Percentiles rank a stretch among this genome's conserved stretches.
These are phyloP conservation scores for Fukomys damarensis DNA, from an alignment of 2,113 vertebrate genomes.

Conservation along the genomic window DNA sequence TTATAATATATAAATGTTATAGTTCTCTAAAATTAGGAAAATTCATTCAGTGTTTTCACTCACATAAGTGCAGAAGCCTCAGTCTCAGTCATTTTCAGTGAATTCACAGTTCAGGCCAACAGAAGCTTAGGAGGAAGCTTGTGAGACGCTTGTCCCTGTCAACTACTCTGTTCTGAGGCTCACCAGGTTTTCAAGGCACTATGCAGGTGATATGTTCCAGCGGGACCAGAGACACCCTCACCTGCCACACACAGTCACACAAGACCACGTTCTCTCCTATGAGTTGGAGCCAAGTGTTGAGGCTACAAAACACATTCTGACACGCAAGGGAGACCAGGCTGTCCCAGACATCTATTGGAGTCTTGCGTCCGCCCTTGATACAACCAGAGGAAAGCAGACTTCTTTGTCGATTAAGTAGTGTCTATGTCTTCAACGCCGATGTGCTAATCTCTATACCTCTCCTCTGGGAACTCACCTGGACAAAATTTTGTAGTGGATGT, in stretches of 20 bases:
- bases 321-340: background rate
- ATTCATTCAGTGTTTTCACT: background rate
- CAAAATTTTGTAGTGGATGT: background rate
- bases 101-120: background rate
- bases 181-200: background rate
- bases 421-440: background rate
- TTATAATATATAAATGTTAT: background rate
- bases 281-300: background rate
- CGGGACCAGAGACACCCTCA: background rate
- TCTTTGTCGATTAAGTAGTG: background rate
- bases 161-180: background rate
- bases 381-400: background rate
- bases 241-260: background rate
- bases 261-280: background rate
- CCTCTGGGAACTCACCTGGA: background rate
- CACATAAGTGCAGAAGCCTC: background rate
- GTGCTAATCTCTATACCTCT: background rate
- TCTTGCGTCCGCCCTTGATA: background rate
- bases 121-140: background rate
- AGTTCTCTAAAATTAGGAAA: slow-evolving; percentile 21
- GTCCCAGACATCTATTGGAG: background rate
- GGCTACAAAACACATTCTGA: too few species aligned
- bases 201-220: background rate
- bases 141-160: background rate
- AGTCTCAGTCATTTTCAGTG: background rate